These are phyloP conservation scores for Phalacrocorax carbo DNA, from an alignment of 2,113 vertebrate species.

Conservation along the genomic window DNA sequence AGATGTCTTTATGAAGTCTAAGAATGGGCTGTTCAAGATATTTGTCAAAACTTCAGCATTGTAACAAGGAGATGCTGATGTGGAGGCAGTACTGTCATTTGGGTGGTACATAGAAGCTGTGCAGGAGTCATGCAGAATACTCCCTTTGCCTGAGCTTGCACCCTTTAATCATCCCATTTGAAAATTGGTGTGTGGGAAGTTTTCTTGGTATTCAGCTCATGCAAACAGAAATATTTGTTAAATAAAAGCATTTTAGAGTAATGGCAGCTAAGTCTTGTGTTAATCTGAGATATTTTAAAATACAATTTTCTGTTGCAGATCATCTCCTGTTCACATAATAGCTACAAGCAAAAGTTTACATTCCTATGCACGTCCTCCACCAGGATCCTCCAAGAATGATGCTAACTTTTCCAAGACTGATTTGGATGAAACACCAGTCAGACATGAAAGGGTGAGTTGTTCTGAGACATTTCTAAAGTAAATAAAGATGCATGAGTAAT, in stretches of 20 bases:
- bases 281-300: conserved; percentile 2
- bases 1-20: not conserved
- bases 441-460: conserved; percentile 79
- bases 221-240: not conserved
- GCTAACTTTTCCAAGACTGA: conserved; percentile 82
- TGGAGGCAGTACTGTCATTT: not conserved
- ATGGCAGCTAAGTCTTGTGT: not conserved
- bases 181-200: not conserved
- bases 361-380: conserved; percentile 98
- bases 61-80: not conserved
- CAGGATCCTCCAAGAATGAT: conserved; percentile 82
- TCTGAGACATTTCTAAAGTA: not conserved
- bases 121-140: not conserved
- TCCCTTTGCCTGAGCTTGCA: not conserved
- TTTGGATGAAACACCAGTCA: conserved; percentile 80
- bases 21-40: not conserved
- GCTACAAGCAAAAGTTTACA: conserved; percentile 99
- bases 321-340: conserved; percentile 97
- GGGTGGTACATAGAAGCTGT: not conserved
- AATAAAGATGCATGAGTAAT: not conserved
- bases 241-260: not conserved
- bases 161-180: not conserved
- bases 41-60: not conserved
- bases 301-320: conserved; percentile 74
- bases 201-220: not conserved